Evolutionary conservation across 1,140 invertebrate species (phyloP).

Genomic region (Drosophila melanogaster): DNA sequence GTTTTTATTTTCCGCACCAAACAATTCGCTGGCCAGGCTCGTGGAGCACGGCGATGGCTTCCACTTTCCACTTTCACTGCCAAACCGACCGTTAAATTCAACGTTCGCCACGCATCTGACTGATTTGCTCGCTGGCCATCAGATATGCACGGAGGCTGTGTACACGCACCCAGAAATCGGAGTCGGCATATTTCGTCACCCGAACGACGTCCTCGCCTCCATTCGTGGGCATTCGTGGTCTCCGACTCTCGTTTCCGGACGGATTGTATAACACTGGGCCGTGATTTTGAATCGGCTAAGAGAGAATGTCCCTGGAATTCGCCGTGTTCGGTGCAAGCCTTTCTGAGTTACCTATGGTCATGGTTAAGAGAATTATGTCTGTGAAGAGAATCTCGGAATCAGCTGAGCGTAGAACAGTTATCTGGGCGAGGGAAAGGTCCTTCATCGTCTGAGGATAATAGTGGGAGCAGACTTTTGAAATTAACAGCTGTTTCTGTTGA

Average conservation of each 20-base stretch:
- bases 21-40: conserved; percentile 15
- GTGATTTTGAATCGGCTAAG: conserved; percentile 40
- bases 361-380: conserved; percentile 40
- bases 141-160: conserved; percentile 73
- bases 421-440: conserved; percentile 1
- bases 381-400: conserved; percentile 24
- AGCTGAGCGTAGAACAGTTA: conserved; percentile 56
- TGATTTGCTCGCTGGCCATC: conserved; percentile 62
- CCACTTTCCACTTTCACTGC: conserved; percentile 70
- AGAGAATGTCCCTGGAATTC: conserved; percentile 31
- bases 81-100: conserved; percentile 83
- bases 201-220: conserved; percentile 34
- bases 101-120: conserved; percentile 84
- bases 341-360: conserved; percentile 46
- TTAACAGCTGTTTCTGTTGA: conserved; percentile 23
- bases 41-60: conserved; percentile 15
- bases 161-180: conserved; percentile 49
- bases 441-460: conserved; percentile 9
- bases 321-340: conserved; percentile 12
- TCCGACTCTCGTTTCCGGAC: conserved; percentile 14
- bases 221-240: conserved; percentile 18
- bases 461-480: conserved; percentile 3
- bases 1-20: conserved; percentile 36
- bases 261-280: conserved; percentile 24
- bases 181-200: conserved; percentile 33